phyloP scores from a whole-genome alignment of 1,140 invertebrate species.

The Sarcophaga peregrina region DNA sequence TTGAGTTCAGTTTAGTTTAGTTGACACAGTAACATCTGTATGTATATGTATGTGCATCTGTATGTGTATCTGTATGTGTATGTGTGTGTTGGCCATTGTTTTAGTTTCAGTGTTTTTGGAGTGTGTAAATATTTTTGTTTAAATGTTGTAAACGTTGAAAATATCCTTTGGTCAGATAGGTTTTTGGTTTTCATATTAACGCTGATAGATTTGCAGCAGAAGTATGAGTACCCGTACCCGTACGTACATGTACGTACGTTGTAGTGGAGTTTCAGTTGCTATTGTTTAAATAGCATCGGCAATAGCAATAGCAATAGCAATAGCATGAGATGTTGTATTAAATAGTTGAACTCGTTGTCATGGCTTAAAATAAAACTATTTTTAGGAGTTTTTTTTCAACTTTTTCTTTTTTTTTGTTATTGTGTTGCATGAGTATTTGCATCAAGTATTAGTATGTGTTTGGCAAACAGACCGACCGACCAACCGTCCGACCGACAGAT shows the following conservation, averaged over 20 bases:
- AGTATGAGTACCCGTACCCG: too few relatives aligned
- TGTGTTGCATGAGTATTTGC: neutral
- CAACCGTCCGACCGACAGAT: neutral
- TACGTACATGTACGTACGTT: too few relatives aligned
- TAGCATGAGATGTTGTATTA: too few relatives aligned
- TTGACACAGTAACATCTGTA: neutral
- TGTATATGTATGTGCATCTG: neutral
- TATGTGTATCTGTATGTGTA: neutral
- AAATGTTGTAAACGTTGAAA: conserved; percentile 22
- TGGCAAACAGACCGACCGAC: neutral
- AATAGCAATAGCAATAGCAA: too few relatives aligned
- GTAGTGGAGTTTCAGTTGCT: too few relatives aligned
- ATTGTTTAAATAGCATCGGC: too few relatives aligned
- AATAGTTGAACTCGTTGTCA: neutral
- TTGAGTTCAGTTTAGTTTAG: conserved; percentile 6
- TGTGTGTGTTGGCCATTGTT: neutral
- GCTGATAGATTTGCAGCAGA: neutral
- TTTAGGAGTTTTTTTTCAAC: too few relatives aligned
- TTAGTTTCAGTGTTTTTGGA: neutral
- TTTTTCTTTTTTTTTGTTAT: neutral
- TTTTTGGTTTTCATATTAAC: conserved; percentile 15
- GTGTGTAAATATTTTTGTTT: conserved; percentile 23
- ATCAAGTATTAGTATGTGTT: neutral
- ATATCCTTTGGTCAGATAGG: conserved; percentile 20
- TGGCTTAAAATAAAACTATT: neutral